Evolutionary conservation across 2,113 vertebrate genomes (phyloP).

Genomic region (Petromus typicus): DNA sequence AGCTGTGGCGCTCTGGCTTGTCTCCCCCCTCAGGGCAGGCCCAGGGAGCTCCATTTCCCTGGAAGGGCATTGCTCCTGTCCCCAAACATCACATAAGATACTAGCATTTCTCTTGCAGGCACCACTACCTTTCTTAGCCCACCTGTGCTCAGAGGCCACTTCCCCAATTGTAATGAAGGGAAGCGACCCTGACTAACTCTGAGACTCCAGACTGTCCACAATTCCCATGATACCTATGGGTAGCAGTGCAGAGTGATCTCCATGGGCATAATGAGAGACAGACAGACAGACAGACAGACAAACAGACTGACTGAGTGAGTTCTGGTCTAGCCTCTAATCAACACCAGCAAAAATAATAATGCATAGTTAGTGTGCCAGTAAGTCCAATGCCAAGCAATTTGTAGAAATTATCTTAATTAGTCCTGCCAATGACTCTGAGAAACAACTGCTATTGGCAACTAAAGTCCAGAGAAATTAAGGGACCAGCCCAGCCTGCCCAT

Average conservation of each 20-base stretch:
- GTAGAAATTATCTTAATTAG: not conserved
- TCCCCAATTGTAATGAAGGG: not conserved
- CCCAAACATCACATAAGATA: not conserved
- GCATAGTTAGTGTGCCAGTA: not conserved
- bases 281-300: too few relatives aligned
- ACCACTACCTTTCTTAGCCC: not conserved
- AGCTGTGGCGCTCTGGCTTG: not conserved
- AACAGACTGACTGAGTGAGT: too few relatives aligned
- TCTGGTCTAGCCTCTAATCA: not conserved
- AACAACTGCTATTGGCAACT: not conserved
- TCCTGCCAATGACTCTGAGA: not conserved
- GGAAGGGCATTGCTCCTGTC: not conserved
- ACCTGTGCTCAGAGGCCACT: not conserved
- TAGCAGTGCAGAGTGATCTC: not conserved
- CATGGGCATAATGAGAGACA: too few relatives aligned
- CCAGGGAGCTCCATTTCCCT: not conserved
- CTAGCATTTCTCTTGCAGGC: not conserved
- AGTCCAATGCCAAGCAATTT: not conserved
- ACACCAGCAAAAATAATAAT: not conserved
- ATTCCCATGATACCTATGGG: not conserved
- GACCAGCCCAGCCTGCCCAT: not conserved
- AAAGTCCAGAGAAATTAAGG: not conserved
- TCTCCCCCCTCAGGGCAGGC: not conserved
- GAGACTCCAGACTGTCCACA: not conserved
- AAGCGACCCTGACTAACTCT: not conserved